Conservation (phyloP, 1,140 invertebrate genomes). For the Drosophila tristis region DNA sequence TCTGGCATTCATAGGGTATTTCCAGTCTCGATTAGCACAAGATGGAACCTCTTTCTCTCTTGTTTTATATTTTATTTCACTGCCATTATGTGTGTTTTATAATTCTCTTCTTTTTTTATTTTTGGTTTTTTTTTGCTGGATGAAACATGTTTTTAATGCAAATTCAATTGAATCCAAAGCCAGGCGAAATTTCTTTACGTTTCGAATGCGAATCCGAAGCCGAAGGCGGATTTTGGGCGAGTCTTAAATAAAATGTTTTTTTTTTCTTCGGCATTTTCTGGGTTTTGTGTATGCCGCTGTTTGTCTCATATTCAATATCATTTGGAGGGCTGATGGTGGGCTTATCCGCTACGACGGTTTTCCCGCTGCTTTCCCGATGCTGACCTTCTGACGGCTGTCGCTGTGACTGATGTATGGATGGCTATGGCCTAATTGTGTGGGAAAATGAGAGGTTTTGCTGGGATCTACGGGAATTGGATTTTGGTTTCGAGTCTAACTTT, state of each 20-base stretch:
- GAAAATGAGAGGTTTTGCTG: background rate
- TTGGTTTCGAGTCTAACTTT: too few species aligned
- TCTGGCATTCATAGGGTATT: conserved; percentile 2
- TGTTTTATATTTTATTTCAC: conserved; percentile 20
- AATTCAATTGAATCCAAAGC: conserved; percentile 63
- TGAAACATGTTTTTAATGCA: conserved; percentile 70
- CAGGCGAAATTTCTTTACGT: conserved; percentile 38
- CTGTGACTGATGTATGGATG: background rate
- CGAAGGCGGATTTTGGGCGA: conserved; percentile 16
- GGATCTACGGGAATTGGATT: too few species aligned
- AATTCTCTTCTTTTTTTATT: conserved; percentile 42
- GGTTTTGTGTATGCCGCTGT: background rate
- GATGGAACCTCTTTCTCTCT: too few species aligned
- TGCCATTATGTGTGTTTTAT: conserved; percentile 38
- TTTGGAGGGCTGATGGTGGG: conserved; percentile 10
- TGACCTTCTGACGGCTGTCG: conserved; percentile 22
- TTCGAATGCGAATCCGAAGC: background rate
- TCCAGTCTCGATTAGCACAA: too few species aligned
- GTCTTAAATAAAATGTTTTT: conserved; percentile 2
- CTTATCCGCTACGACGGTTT: conserved; percentile 19
- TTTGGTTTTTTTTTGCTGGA: conserved; percentile 12
- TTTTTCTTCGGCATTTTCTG: conserved; percentile 7
- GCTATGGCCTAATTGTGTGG: too few species aligned
- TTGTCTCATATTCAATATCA: too few species aligned
- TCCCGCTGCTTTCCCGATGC: conserved; percentile 23